Percentiles rank a stretch among this genome's conserved stretches.
phyloP scores from a whole-genome alignment of 2,888 invertebrate species.

The Agelastica alni region DNA sequence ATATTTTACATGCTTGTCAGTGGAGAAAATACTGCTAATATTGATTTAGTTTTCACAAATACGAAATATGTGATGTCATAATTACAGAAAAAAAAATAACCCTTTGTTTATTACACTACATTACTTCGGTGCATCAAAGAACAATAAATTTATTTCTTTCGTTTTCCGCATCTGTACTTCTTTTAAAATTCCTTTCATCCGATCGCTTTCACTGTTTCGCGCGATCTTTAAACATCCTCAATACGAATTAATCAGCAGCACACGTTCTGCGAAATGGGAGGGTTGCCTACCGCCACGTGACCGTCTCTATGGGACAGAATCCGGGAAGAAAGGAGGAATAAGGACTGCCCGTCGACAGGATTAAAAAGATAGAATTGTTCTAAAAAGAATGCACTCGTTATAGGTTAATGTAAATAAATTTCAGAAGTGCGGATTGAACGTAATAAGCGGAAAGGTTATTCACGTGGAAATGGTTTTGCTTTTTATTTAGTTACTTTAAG shows the following conservation, averaged over 20 bases:
- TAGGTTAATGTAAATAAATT: conserved; percentile 28
- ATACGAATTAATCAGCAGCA: conserved; percentile 27
- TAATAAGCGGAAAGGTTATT: conserved; percentile 23
- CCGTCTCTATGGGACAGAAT: conserved; percentile 9
- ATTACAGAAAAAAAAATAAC: no score
- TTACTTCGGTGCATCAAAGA: no score
- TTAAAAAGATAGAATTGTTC: conserved; percentile 29
- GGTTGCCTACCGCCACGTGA: conserved; percentile 21
- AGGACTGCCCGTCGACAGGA: conserved; percentile 12
- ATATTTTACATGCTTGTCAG: no score
- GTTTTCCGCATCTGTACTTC: no score
- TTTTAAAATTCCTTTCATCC: no score
- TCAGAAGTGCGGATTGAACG: conserved; percentile 18
- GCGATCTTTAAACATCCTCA: conserved; percentile 21
- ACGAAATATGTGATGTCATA: no score
- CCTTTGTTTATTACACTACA: no score
- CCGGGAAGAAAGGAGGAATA: background rate
- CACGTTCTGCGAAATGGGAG: conserved; percentile 11
- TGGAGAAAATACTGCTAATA: no score
- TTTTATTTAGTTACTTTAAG: no score
- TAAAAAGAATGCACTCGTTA: conserved; percentile 27
- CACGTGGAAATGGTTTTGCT: conserved; percentile 1
- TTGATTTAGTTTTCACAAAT: no score
- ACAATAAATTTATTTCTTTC: no score
- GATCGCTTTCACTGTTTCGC: background rate